These are phyloP conservation scores for Coelogynopora nodosa DNA, from an alignment of 2,888 invertebrate genomes.

Conservation along the genomic window DNA sequence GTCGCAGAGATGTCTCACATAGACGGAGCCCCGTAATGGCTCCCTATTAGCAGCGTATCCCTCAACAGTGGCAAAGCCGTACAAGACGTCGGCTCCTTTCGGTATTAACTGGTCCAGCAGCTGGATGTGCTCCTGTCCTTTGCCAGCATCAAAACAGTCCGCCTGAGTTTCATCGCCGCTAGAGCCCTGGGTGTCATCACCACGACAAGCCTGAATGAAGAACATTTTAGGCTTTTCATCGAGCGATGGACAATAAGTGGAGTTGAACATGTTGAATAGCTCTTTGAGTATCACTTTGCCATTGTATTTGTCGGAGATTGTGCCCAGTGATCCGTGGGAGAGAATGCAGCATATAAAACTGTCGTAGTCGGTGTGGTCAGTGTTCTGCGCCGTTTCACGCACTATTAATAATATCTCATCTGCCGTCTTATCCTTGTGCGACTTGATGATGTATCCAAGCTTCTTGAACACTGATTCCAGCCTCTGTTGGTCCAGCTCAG, in stretches of 20 bases:
- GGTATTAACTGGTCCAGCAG: constrained; percentile 50
- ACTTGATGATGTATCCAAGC: constrained; percentile 51
- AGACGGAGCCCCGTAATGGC: constrained; percentile 23
- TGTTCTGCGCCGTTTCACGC: constrained; percentile 47
- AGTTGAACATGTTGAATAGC: background rate
- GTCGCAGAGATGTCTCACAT: constrained; percentile 11
- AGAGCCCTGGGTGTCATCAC: no score
- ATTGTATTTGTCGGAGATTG: background rate
- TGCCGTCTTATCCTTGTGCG: constrained; percentile 50
- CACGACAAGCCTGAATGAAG: no score
- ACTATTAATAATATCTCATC: constrained; percentile 48
- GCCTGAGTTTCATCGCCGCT: constrained; percentile 54
- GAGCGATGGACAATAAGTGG: constrained; percentile 40
- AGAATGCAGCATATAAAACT: constrained; percentile 56
- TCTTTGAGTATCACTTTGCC: no score
- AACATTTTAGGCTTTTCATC: constrained; percentile 46
- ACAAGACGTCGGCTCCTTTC: constrained; percentile 57
- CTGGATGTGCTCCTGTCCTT: background rate
- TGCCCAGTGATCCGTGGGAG: constrained; percentile 50
- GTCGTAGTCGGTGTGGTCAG: constrained; percentile 52
- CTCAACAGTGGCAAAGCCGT: constrained; percentile 55
- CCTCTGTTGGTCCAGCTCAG: constrained; percentile 52
- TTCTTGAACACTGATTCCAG: constrained; percentile 50
- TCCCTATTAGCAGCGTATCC: constrained; percentile 20
- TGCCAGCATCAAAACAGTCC: constrained; percentile 9